A percentile compares a stretch with the other conserved stretches of the same genome.
Evolutionary conservation across 1,140 invertebrate genomes (phyloP).

Genomic region (Philotrypesis tridentata): DNA sequence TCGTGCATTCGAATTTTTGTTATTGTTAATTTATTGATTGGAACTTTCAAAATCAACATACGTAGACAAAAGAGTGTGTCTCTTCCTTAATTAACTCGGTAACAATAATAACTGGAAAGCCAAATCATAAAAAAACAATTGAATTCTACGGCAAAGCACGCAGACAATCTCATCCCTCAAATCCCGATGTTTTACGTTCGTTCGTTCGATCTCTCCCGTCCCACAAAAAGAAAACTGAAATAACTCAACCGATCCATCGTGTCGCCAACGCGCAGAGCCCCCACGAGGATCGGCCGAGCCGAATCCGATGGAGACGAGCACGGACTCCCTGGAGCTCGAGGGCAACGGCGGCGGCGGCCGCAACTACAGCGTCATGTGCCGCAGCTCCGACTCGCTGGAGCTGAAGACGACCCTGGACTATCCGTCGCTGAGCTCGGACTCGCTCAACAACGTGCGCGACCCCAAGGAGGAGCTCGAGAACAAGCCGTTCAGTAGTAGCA

Average conservation of each 20-base stretch:
- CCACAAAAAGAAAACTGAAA: too few relatives aligned
- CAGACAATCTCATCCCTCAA: too few relatives aligned
- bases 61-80: too few relatives aligned
- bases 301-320: constrained; percentile 76
- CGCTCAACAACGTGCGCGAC: constrained; percentile 68
- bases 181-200: too few relatives aligned
- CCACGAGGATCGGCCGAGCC: constrained; percentile 43
- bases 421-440: constrained; percentile 71
- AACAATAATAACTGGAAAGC: too few relatives aligned
- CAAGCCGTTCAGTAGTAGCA: constrained; percentile 59
- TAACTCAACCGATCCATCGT: neutral
- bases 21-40: too few relatives aligned
- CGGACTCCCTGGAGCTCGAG: constrained; percentile 78
- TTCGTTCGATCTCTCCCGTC: too few relatives aligned
- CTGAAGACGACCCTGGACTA: constrained; percentile 70
- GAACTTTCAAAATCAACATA: too few relatives aligned
- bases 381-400: constrained; percentile 71
- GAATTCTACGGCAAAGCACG: too few relatives aligned
- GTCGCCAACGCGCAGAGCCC: neutral
- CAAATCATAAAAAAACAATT: too few relatives aligned
- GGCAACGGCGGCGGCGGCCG: constrained; percentile 62
- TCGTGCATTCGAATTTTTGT: too few relatives aligned
- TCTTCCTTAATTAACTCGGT: too few relatives aligned
- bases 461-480: constrained; percentile 58
- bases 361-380: constrained; percentile 64